Evolutionary conservation across 2,113 vertebrate species (phyloP).

Genomic region (Platichthys stellatus): DNA sequence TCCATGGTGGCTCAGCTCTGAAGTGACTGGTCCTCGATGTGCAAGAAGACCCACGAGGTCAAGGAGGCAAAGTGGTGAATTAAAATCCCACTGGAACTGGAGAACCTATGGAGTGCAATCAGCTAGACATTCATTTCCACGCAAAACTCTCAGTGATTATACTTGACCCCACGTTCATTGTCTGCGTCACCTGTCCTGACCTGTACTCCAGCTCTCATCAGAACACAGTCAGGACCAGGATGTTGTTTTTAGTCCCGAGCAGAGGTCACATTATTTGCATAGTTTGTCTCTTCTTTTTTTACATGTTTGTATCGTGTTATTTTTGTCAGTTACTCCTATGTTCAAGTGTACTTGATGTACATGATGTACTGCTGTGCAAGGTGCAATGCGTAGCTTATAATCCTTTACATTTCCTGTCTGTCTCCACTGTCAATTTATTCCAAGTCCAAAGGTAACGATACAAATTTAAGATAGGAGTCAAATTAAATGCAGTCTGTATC

Average conservation of each 20-base stretch:
- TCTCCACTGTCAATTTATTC: neutral
- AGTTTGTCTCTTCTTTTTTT: neutral
- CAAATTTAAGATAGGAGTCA: too few species aligned
- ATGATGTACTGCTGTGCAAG: neutral
- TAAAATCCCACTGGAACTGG: slow-evolving; percentile 42
- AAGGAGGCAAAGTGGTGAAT: slow-evolving; percentile 45
- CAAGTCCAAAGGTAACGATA: neutral
- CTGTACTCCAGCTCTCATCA: slow-evolving; percentile 37
- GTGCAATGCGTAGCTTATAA: neutral
- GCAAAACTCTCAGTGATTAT: slow-evolving; percentile 40
- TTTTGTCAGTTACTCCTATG: neutral
- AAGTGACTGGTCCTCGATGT: slow-evolving; percentile 8
- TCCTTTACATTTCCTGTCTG: neutral
- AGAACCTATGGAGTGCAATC: slow-evolving; percentile 56
- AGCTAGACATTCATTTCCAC: slow-evolving; percentile 53
- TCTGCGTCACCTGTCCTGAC: slow-evolving; percentile 38
- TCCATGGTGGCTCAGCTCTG: slow-evolving; percentile 6
- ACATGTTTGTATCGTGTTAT: too few species aligned
- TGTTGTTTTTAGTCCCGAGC: slow-evolving; percentile 16
- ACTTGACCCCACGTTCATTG: slow-evolving; percentile 24
- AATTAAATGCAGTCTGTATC: too few species aligned
- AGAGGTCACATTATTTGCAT: slow-evolving; percentile 22
- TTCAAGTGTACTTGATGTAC: neutral
- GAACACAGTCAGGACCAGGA: slow-evolving; percentile 17
- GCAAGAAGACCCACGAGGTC: slow-evolving; percentile 45